Evolutionary conservation across 2,113 vertebrate species (phyloP), one percentile per base, ranked within the genome.

Genomic region (Phasianus colchicus): DNA sequence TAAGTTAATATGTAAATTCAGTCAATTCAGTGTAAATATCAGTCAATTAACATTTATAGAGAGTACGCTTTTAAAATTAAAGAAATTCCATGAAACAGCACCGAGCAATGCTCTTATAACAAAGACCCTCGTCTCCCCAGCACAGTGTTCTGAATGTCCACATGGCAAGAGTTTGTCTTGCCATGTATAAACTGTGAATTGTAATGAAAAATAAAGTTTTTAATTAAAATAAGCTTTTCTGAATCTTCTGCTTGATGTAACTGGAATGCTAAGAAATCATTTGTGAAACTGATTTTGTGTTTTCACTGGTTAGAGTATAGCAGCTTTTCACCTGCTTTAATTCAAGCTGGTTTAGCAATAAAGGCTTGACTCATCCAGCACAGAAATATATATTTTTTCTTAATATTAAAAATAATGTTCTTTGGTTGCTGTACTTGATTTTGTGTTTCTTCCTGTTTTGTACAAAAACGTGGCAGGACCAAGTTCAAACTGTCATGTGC

Each of bases 171-270:
- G 77, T 86, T 85, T 85, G 1, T 58, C 96, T 95, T 94, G 90
- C 95, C 96, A 16, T 97, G 97, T 96, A 98, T 93, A 98, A 98
- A 98, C 98, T 98, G 98, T 98, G 98, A 98, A 98, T 96, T 97
- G 97, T 97, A 98, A 90, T 93, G 97, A 97, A 95, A 97, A 98
- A 98, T 98, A 98, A 98, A 98, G 94, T 98, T 98, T 98, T 97
- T 98, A 97, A 97, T 97, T 95, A 98, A 98, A 98, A 95, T 76
- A 81, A 91, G 73, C 61, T 80, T 97, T 96, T 92, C 93, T 78
- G 83, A 94, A 96, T 97, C 94, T 98, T 89, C 92, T 98, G 93
- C 92, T 97, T 98, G 94, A 89, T 95, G 42, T 85, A 90, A 95
- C 64, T 93, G 92, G 90, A 94, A 96, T 93, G 92, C 52, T 91